Percentiles rank a stretch among this genome's conserved stretches.
Evolutionary conservation across 1,140 invertebrate species (phyloP).

Genomic region (Leptinotarsa texana): DNA sequence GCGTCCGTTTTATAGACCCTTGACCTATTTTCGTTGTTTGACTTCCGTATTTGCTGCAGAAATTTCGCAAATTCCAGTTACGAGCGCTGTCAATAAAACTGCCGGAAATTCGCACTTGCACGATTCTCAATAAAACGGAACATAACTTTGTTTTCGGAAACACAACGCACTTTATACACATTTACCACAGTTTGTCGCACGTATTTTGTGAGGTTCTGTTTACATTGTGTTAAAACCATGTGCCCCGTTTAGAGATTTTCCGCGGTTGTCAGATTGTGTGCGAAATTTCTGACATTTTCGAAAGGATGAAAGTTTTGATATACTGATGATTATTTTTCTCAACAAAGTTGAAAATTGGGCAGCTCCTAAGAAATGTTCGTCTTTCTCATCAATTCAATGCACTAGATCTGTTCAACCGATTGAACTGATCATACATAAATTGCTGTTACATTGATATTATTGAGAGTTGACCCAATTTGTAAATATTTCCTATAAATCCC

Average conservation of each 20-base stretch:
- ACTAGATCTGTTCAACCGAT: too few species aligned
- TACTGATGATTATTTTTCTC: too few species aligned
- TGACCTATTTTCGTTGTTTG: constrained; percentile 6
- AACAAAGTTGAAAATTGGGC: too few species aligned
- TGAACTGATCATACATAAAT: too few species aligned
- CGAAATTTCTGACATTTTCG: too few species aligned
- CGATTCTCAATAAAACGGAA: not conserved
- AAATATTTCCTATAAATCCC: too few species aligned
- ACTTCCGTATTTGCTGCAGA: not conserved
- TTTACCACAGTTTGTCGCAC: not conserved
- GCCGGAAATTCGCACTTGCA: not conserved
- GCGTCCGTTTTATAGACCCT: not conserved
- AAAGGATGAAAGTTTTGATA: too few species aligned
- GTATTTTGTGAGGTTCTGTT: not conserved
- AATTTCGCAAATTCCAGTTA: not conserved
- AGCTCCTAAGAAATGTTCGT: too few species aligned
- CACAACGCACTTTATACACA: not conserved
- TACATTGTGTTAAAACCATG: not conserved
- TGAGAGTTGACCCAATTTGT: too few species aligned
- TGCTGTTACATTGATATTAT: too few species aligned
- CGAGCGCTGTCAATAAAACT: not conserved
- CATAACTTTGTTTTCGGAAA: not conserved
- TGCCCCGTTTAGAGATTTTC: not conserved
- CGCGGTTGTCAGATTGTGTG: not conserved
- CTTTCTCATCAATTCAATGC: too few species aligned